These are phyloP conservation scores for Ara ararauna DNA, from an alignment of 2,797 vertebrate genomes.

Conservation along the genomic window DNA sequence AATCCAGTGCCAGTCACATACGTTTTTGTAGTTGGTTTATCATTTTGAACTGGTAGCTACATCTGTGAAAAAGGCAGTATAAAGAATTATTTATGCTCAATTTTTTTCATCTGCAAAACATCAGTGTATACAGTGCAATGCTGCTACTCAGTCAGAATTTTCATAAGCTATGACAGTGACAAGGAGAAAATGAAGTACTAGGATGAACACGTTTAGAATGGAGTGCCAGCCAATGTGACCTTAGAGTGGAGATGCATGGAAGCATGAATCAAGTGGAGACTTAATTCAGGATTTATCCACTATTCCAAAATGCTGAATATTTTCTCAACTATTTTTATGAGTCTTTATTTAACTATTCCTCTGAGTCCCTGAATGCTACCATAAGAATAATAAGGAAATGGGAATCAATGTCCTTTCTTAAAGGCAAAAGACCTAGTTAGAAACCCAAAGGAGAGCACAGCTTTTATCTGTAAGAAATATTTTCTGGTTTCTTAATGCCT, in stretches of 20 bases:
- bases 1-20: slow-evolving; percentile 7
- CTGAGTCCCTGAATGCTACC: not conserved
- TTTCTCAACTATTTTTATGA: not conserved
- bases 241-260: not conserved
- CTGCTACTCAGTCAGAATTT: not conserved
- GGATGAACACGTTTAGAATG: not conserved
- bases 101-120: not conserved
- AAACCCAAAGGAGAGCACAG: not conserved
- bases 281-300: not conserved
- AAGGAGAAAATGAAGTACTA: not conserved
- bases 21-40: slow-evolving; percentile 10
- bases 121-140: not conserved
- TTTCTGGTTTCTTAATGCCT: not conserved
- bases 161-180: not conserved
- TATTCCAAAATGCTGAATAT: not conserved
- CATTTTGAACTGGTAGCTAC: not conserved
- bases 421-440: not conserved
- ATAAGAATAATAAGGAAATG: not conserved
- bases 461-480: not conserved
- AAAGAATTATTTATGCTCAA: not conserved
- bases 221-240: not conserved
- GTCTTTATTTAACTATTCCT: not conserved
- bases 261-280: not conserved
- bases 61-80: not conserved
- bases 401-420: not conserved